Evolutionary conservation across 2,888 invertebrate species (phyloP).

Genomic region (Xiphydria camelus): DNA sequence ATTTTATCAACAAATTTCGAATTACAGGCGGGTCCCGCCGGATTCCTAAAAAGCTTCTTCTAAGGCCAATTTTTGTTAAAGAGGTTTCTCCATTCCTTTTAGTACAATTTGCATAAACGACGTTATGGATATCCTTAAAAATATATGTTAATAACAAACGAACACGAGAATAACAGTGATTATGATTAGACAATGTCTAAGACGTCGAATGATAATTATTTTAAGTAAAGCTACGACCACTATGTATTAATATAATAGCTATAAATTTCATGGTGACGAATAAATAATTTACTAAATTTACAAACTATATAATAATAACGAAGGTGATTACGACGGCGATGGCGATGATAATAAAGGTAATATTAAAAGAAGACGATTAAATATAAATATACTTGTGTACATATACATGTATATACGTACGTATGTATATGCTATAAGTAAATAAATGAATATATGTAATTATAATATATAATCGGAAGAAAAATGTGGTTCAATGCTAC

Average conservation of each 20-base stretch:
- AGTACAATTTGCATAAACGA: conserved; percentile 50
- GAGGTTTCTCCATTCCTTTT: conserved; percentile 53
- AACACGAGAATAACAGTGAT: conserved; percentile 11
- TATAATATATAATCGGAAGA: no score
- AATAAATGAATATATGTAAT: no score
- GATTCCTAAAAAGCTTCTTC: conserved; percentile 95
- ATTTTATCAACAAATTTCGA: no score
- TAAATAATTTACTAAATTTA: no score
- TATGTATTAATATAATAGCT: conserved; percentile 61
- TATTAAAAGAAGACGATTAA: conserved; percentile 6
- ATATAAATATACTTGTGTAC: conserved; percentile 1
- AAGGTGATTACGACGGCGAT: conserved; percentile 57
- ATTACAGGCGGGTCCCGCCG: conserved; percentile 83
- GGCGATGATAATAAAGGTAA: conserved; percentile 9
- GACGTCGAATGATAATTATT: conserved; percentile 54
- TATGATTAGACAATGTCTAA: no score
- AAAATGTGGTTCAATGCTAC: no score
- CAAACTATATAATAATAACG: conserved; percentile 60
- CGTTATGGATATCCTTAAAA: not conserved
- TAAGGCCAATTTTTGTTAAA: conserved; percentile 62
- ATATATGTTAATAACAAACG: conserved; percentile 9
- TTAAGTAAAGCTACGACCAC: conserved; percentile 65
- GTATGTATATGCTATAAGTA: conserved; percentile 22
- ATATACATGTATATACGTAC: conserved; percentile 15
- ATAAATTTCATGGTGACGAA: no score